These are phyloP conservation scores for Pasiphila rectangulata DNA, from an alignment of 2,888 invertebrate species.

Conservation along the genomic window DNA sequence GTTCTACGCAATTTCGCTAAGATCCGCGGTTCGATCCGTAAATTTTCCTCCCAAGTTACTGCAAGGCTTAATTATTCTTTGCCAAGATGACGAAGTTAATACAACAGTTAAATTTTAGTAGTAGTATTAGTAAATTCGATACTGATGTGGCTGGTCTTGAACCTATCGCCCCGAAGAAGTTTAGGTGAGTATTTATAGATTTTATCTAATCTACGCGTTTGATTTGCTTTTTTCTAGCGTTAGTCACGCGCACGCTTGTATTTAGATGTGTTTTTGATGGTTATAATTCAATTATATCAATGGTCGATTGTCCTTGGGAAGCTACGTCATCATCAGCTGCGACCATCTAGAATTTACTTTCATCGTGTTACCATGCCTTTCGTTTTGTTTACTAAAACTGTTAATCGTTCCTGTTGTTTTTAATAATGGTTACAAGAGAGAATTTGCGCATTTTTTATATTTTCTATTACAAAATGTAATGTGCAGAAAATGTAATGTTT, in stretches of 20 bases:
- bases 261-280: background rate
- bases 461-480: no score
- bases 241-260: conserved; percentile 3
- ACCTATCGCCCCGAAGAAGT: conserved; percentile 52
- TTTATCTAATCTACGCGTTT: conserved; percentile 9
- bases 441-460: background rate
- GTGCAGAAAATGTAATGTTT: no score
- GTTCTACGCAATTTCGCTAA: conserved; percentile 57
- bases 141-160: conserved; percentile 53
- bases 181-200: conserved; percentile 52
- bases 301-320: conserved; percentile 11
- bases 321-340: conserved; percentile 20
- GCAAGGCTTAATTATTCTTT: conserved; percentile 75
- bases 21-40: conserved; percentile 62
- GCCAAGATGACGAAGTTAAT: conserved; percentile 78
- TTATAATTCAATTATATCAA: background rate
- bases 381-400: background rate
- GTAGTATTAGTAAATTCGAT: conserved; percentile 77
- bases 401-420: background rate
- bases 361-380: conserved; percentile 1
- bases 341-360: conserved; percentile 14
- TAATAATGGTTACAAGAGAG: background rate
- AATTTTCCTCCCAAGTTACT: conserved; percentile 57
- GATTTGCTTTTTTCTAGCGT: conserved; percentile 19
- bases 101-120: conserved; percentile 79